Evolutionary conservation across 2,113 vertebrate genomes (phyloP).

Genomic region (Gymnarchus niloticus): DNA sequence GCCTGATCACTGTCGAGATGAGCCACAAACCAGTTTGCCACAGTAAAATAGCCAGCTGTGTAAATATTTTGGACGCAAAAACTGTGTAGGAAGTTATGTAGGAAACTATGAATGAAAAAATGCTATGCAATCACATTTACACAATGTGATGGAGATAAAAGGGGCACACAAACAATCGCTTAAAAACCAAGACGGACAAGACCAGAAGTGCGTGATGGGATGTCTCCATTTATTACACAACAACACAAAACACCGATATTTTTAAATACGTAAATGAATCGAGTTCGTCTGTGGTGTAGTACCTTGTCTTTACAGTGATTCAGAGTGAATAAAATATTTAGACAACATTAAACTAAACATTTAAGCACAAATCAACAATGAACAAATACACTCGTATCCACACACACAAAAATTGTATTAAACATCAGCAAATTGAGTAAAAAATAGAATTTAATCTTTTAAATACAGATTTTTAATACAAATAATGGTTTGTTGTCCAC

Average conservation of each 20-base stretch:
- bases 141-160: not conserved
- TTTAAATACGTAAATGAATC: conserved; percentile 47
- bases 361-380: conserved; percentile 37
- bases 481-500: conserved; percentile 68
- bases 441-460: conserved; percentile 79
- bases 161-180: conserved; percentile 12
- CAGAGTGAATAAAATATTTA: conserved; percentile 61
- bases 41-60: not conserved
- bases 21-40: not conserved
- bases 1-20: too few species aligned
- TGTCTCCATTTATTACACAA: conserved; percentile 63
- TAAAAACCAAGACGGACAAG: conserved; percentile 49
- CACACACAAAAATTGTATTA: conserved; percentile 57
- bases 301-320: conserved; percentile 66
- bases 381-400: conserved; percentile 62
- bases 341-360: conserved; percentile 59
- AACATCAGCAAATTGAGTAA: conserved; percentile 72
- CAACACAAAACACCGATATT: conserved; percentile 67
- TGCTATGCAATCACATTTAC: not conserved
- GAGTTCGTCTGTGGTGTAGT: conserved; percentile 52
- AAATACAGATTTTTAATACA: conserved; percentile 74
- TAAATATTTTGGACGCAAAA: not conserved
- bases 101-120: not conserved
- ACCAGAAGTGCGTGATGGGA: conserved; percentile 51
- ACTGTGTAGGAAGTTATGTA: not conserved